Conservation (phyloP, 2,888 invertebrate species). For the Idaea biselata region DNA sequence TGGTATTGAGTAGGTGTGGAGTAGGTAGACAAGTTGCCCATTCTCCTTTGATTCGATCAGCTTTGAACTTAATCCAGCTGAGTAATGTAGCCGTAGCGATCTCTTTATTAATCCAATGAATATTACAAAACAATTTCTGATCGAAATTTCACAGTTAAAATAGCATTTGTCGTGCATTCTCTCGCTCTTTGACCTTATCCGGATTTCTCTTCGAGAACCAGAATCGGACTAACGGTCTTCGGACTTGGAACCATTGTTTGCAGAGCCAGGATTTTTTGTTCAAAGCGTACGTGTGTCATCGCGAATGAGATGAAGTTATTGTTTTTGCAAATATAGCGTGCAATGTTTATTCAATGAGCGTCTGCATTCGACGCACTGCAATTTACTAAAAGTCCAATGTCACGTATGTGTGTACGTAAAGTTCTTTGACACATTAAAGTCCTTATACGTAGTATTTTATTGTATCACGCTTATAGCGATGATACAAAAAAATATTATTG, state of each 20-base stretch:
- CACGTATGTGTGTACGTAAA: conserved; percentile 20
- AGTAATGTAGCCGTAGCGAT: not conserved
- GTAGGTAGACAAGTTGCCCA: too few species aligned
- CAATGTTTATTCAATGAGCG: conserved; percentile 2
- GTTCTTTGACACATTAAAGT: conserved; percentile 39
- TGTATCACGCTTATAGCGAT: too few species aligned
- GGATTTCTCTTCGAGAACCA: conserved; percentile 3
- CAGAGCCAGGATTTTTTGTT: not conserved
- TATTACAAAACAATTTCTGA: conserved; percentile 4
- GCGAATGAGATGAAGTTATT: not conserved
- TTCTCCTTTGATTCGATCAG: not conserved
- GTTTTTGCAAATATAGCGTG: not conserved
- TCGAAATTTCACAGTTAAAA: not conserved
- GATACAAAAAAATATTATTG: too few species aligned
- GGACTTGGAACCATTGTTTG: not conserved
- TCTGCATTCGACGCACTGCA: not conserved
- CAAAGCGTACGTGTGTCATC: not conserved
- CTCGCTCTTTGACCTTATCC: conserved; percentile 1
- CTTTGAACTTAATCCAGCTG: not conserved
- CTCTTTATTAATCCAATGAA: not conserved
- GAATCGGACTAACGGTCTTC: conserved; percentile 1
- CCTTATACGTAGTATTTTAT: too few species aligned
- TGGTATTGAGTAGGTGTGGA: too few species aligned
- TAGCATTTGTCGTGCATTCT: conserved; percentile 1
- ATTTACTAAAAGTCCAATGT: conserved; percentile 33